Evolutionary conservation across 2,113 vertebrate species (phyloP).

Genomic region (Otis tarda): DNA sequence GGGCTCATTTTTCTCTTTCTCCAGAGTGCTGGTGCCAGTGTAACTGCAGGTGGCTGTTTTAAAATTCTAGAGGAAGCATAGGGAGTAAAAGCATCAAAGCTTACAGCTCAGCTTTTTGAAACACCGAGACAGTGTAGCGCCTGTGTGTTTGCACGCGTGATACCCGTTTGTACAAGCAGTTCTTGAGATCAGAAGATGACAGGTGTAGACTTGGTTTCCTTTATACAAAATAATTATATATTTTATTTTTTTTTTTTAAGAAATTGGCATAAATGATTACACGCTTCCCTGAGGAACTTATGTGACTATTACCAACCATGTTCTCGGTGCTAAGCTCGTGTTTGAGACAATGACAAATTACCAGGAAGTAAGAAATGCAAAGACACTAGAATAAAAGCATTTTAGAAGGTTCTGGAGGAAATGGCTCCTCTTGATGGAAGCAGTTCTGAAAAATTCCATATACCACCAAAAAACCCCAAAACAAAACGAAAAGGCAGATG

Average conservation of each 20-base stretch:
- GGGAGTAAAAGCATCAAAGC: neutral
- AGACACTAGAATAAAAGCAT: neutral
- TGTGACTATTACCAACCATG: neutral
- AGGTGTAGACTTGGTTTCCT: neutral
- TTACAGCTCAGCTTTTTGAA: neutral
- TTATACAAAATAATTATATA: neutral
- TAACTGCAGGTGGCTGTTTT: neutral
- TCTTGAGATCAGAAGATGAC: neutral
- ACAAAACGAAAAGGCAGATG: neutral
- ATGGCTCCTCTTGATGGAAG: fast-evolving
- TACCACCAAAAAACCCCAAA: neutral
- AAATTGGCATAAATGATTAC: neutral
- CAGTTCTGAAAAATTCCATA: neutral
- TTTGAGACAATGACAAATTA: neutral
- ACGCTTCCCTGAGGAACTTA: neutral
- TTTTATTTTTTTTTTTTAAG: neutral
- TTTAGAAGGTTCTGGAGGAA: neutral
- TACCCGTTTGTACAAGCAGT: neutral
- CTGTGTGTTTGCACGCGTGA: neutral
- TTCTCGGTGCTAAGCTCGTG: neutral
- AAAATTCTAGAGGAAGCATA: neutral
- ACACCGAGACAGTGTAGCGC: neutral
- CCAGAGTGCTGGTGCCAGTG: neutral
- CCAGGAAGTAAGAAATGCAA: neutral
- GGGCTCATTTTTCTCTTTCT: neutral